Evolutionary conservation across 2,113 vertebrate genomes (phyloP).

Genomic region (Myotis lucifugus): DNA sequence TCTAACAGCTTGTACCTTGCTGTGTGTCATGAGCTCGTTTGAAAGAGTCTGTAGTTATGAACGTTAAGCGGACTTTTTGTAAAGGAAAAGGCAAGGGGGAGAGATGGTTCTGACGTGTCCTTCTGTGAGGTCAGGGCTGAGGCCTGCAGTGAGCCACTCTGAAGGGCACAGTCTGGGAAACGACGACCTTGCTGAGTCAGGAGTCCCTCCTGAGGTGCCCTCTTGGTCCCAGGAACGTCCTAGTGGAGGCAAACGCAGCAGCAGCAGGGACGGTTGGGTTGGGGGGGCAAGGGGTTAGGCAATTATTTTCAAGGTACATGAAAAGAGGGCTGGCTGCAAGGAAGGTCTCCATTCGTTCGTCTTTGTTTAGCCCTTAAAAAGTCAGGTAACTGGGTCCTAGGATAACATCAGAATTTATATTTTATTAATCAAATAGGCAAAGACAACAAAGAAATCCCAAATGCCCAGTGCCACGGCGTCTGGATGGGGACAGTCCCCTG

Average conservation of each 20-base stretch:
- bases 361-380: background rate
- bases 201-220: background rate
- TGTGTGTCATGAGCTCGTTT: background rate
- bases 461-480: background rate
- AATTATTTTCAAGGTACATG: background rate
- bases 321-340: background rate
- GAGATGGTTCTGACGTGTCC: background rate
- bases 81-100: background rate
- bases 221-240: background rate
- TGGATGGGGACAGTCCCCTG: background rate
- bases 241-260: background rate
- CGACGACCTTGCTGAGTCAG: background rate
- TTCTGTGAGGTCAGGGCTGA: background rate
- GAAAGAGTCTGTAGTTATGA: background rate
- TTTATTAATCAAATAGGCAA: background rate
- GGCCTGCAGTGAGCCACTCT: background rate
- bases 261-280: background rate
- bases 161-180: background rate
- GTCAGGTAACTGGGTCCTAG: background rate
- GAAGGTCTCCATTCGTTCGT: background rate
- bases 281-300: background rate
- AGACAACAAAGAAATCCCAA: background rate
- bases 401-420: background rate
- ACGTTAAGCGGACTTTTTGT: slow-evolving; percentile 1
- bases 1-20: background rate